phyloP scores from a whole-genome alignment of 2,797 vertebrate species.

The Mastacembelus armatus region DNA sequence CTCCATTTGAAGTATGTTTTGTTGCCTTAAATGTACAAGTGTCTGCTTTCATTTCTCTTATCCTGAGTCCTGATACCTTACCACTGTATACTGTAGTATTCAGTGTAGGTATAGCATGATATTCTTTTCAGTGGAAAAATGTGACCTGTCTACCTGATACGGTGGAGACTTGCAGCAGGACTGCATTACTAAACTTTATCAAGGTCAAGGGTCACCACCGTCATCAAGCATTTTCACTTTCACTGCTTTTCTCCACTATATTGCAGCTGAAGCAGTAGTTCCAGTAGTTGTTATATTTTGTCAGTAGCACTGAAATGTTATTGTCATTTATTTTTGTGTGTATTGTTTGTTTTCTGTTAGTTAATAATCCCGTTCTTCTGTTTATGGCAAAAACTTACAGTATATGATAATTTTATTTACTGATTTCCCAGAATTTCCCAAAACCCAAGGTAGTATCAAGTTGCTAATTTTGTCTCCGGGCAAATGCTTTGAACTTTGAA shows the following conservation, averaged over 20 bases:
- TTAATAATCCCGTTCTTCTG: too few species aligned
- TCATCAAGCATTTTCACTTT: conserved; percentile 51
- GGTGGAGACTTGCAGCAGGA: not conserved
- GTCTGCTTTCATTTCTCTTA: not conserved
- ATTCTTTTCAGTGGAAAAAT: conserved; percentile 42
- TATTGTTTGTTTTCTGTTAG: too few species aligned
- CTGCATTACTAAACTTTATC: conserved; percentile 15
- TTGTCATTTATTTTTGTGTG: not conserved
- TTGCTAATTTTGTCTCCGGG: too few species aligned
- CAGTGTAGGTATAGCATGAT: conserved; percentile 10
- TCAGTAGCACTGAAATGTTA: not conserved
- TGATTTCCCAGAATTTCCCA: too few species aligned
- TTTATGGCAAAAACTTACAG: too few species aligned
- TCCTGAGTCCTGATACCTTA: conserved; percentile 25
- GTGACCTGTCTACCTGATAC: conserved; percentile 38
- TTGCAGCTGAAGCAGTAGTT: conserved; percentile 10
- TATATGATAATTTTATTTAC: too few species aligned
- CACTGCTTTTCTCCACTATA: conserved; percentile 13
- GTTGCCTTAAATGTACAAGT: not conserved
- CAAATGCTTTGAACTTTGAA: too few species aligned
- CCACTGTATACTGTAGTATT: conserved; percentile 3
- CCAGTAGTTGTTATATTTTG: conserved; percentile 3
- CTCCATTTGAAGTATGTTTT: not conserved
- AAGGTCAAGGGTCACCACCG: conserved; percentile 20
- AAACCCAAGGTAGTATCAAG: too few species aligned